Evolutionary conservation across 2,797 vertebrate genomes (phyloP).

Genomic region (Podarcis lilfordi): DNA sequence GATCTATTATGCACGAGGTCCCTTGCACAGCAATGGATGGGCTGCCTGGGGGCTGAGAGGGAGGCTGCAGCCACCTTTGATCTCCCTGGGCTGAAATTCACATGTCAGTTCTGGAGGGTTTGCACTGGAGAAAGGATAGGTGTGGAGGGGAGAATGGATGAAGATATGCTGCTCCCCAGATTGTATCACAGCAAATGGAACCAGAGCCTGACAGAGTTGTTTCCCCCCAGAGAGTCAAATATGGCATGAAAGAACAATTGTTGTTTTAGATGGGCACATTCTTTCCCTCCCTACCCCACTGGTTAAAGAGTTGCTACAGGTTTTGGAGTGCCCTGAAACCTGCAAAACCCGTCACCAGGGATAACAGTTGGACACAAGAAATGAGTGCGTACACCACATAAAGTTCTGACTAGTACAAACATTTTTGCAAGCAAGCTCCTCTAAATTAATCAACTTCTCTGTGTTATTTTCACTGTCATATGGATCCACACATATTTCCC

Average conservation of each 20-base stretch:
- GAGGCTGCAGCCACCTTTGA: background rate
- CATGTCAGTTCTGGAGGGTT: background rate
- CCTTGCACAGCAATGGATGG: background rate
- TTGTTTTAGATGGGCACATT: background rate
- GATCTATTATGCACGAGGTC: background rate
- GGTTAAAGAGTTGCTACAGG: background rate
- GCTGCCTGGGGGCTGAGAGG: background rate
- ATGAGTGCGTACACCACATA: background rate
- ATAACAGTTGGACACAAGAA: background rate
- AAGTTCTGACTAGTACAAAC: no score
- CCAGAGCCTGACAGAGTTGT: background rate
- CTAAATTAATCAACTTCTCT: no score
- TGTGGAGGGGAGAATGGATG: background rate
- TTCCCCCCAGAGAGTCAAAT: no score
- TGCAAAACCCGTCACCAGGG: background rate
- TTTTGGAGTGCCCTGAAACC: background rate
- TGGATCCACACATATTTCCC: no score
- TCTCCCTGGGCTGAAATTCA: background rate
- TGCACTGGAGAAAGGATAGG: background rate
- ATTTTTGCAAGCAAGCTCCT: no score
- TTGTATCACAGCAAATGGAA: background rate
- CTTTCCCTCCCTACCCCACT: accelerated
- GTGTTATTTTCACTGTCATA: no score
- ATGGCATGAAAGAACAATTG: background rate
- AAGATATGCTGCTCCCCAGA: background rate